A percentile compares a stretch with the other conserved stretches of the same genome.
Evolutionary conservation across 2,797 vertebrate species (phyloP).

Genomic region (Alcedo atthis): DNA sequence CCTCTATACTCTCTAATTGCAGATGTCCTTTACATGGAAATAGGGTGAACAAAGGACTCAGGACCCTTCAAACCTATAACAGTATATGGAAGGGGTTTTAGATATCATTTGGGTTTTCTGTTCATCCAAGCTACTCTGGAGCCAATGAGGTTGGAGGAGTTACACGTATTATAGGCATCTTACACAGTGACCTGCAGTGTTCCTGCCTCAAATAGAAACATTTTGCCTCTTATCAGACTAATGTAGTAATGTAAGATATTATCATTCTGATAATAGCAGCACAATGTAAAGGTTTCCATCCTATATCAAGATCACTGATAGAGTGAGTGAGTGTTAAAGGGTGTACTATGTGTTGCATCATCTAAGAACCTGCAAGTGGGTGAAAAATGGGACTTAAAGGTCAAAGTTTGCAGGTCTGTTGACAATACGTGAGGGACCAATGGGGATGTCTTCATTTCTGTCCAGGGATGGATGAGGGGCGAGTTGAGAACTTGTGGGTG

Average conservation of each 20-base stretch:
- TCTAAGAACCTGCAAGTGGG: neutral
- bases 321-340: neutral
- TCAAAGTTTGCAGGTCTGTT: neutral
- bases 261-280: neutral
- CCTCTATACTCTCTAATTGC: neutral
- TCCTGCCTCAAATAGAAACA: neutral
- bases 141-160: neutral
- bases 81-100: rapidly evolving
- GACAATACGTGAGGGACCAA: no score
- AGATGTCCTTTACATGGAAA: neutral
- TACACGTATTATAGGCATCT: neutral
- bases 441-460: no score
- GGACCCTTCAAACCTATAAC: neutral
- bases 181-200: rapidly evolving
- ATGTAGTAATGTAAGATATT: no score
- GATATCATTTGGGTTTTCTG: neutral
- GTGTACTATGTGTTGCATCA: neutral
- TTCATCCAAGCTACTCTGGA: neutral
- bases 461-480: no score
- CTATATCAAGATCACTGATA: neutral
- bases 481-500: no score
- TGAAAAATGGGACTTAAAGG: neutral
- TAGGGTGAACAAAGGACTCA: neutral
- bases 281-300: neutral
- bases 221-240: neutral